Conservation (phyloP, 2,797 vertebrate species). For the Lemur catta region DNA sequence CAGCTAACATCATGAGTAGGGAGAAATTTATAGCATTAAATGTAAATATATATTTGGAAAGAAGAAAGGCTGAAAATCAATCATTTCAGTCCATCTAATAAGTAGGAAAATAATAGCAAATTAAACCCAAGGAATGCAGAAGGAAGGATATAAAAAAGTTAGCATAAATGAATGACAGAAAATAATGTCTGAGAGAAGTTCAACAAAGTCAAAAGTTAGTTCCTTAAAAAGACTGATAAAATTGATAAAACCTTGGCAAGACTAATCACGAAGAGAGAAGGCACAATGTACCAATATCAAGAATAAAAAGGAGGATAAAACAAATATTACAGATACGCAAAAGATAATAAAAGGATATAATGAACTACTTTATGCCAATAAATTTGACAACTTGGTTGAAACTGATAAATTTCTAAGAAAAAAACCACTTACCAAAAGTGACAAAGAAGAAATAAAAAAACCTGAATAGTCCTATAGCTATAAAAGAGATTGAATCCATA, state of each 20-base stretch:
- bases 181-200: neutral
- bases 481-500: neutral
- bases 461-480: neutral
- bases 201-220: neutral
- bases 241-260: neutral
- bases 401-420: neutral
- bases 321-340: neutral
- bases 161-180: neutral
- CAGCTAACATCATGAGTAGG: neutral
- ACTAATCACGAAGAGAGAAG: neutral
- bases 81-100: neutral
- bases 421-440: neutral
- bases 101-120: neutral
- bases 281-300: neutral
- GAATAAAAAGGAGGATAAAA: neutral
- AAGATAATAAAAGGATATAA: neutral
- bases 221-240: neutral
- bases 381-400: neutral
- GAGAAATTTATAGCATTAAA: neutral
- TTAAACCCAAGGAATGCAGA: neutral
- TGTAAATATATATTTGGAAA: slow-evolving; percentile 17
- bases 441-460: neutral
- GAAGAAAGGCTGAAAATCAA: neutral
- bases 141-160: neutral
- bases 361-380: neutral